A percentile compares a stretch with the other conserved stretches of the same genome.
Conservation (phyloP, 1,140 invertebrate genomes). For the Lordiphosa collinella region DNA sequence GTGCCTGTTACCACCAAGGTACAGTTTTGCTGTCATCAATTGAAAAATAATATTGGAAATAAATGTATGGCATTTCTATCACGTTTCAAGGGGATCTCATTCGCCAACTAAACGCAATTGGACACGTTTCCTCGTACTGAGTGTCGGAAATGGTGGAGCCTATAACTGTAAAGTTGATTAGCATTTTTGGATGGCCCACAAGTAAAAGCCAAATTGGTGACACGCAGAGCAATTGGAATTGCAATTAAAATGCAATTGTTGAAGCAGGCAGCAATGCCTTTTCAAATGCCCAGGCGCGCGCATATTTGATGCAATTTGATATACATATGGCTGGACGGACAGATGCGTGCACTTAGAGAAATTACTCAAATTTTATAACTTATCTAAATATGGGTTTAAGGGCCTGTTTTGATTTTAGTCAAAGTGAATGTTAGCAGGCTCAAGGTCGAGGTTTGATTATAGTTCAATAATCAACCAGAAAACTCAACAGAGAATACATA, state of each 20-base stretch:
- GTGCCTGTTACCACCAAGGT: constrained; percentile 8
- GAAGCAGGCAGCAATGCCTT: neutral
- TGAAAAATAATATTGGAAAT: constrained; percentile 28
- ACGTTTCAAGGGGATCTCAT: neutral
- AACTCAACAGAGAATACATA: too few relatives aligned
- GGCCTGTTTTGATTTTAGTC: too few relatives aligned
- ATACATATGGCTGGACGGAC: neutral
- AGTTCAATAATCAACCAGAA: too few relatives aligned
- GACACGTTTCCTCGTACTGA: constrained; percentile 16
- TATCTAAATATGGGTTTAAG: too few relatives aligned
- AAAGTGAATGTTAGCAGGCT: too few relatives aligned
- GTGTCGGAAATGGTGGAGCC: constrained; percentile 31
- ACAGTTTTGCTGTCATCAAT: constrained; percentile 45
- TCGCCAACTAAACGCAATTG: constrained; percentile 24
- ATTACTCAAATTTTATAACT: too few relatives aligned
- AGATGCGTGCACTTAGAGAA: neutral
- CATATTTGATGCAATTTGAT: neutral
- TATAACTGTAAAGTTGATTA: constrained; percentile 31
- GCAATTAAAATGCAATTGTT: constrained; percentile 52
- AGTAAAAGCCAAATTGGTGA: neutral
- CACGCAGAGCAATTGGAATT: constrained; percentile 37
- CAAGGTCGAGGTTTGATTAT: too few relatives aligned
- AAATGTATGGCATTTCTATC: constrained; percentile 7
- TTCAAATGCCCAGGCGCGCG: constrained; percentile 1
- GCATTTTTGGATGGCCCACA: constrained; percentile 21